Base-by-base conservation (phyloP, 2,113 vertebrate genomes). In the Sylvicapra grimmia region DNA sequence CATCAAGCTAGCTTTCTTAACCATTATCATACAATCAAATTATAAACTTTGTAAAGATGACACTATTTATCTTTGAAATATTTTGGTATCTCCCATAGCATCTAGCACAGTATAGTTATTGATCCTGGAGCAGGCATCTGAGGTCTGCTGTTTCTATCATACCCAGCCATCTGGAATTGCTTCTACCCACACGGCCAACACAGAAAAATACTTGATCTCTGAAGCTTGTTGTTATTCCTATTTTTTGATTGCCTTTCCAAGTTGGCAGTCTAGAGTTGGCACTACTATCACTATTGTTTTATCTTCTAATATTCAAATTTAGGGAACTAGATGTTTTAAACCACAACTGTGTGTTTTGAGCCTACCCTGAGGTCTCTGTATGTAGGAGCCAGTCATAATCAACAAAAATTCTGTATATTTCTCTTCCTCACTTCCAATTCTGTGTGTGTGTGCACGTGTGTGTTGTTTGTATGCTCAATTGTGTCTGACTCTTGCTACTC, bases 191-290 rank as follows among this genome's bases (percentile, higher is more conserved):
- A n/a, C 8, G 40, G n/a, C 75, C 90, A 90, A 65, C 16, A 58
- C 14, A 18, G 49, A 44, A 75, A 83, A 95, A 89, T 72, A 79
- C 36, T 72, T 89, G 40, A 40, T 90, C 80, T 90, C 65, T 51
- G 72, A 85, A 80, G 58, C 80, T 51, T 92, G n/a, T 63, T 84
- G 58, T 40, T 90, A 56, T 96, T 59, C 63, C n/a, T n/a, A 29
- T 92, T 89, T 92, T 89, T 77, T 53, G 31, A 95, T 90, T 96
- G 56, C 88, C 58, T 90, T 96, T 96, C 80, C 53, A 95, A 89
- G 31, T 51, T 89, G 65, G 68, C 80, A 80, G 33, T 47, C 83
- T 93, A 13, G 13, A 40, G 59, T 68, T 93, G 68, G 72, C 80
- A 75, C 90, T 58, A 96, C 29, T 47, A 93, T 33, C 53, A 54